Evolutionary conservation across 1,140 invertebrate species (phyloP).

Genomic region (Heterodera carotae): DNA sequence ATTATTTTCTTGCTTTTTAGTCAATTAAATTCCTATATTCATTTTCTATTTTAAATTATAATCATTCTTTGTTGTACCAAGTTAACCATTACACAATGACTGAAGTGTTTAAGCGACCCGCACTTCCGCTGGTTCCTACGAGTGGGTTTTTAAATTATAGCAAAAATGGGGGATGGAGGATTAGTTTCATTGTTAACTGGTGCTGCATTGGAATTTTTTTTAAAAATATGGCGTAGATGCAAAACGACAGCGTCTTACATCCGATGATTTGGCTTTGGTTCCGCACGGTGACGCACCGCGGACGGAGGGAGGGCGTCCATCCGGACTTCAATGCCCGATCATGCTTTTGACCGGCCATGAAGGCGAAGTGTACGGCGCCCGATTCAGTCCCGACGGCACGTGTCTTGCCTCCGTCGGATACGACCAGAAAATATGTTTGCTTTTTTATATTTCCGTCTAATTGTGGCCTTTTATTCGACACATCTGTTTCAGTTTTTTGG

Average conservation of each 20-base stretch:
- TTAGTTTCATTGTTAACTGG: no score
- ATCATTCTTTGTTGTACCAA: no score
- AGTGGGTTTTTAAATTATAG: slow-evolving; percentile 13
- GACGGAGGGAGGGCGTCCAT: slow-evolving; percentile 10
- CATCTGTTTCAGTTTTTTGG: slow-evolving; percentile 90
- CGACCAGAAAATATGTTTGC: slow-evolving; percentile 92
- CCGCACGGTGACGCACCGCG: slow-evolving; percentile 17
- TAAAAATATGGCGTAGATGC: slow-evolving; percentile 37
- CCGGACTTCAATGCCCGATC: slow-evolving; percentile 77
- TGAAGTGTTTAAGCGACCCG: slow-evolving; percentile 42
- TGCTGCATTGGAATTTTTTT: no score
- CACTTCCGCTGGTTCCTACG: slow-evolving; percentile 31
- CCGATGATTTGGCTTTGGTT: slow-evolving; percentile 17
- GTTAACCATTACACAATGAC: slow-evolving; percentile 31
- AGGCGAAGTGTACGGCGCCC: slow-evolving; percentile 87
- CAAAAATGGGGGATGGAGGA: not conserved
- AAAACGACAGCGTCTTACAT: slow-evolving; percentile 28
- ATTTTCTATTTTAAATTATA: no score
- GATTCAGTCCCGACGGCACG: slow-evolving; percentile 94
- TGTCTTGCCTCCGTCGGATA: slow-evolving; percentile 91
- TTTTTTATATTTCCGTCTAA: slow-evolving; percentile 26
- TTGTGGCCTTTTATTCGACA: slow-evolving; percentile 27
- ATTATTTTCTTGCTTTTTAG: no score
- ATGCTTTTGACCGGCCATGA: slow-evolving; percentile 95
- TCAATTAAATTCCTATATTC: no score